Base-by-base conservation (phyloP, 1,140 invertebrate species). In the Meloidogyne hapla region DNA sequence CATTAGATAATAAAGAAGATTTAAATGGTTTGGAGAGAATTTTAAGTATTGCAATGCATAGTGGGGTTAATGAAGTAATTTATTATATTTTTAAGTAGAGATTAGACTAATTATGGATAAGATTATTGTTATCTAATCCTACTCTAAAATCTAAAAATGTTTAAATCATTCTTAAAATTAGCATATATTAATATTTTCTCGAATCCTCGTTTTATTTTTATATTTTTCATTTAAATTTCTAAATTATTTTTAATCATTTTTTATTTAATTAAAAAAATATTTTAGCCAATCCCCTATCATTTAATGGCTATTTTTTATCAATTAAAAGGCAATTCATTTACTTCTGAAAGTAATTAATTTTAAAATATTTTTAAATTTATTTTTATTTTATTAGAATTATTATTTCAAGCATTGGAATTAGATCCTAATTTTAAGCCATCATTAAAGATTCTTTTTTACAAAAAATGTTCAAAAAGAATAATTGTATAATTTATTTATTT, bases 271-370 rank as follows among this genome's bases (percentile, higher is more conserved):
- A 26, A 6, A 26, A 21, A n/a, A 15, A 28, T 71, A 26, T 28
- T 62, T 74, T 40, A 76, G 75, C 75, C 75, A 25, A 26, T 76
- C n/a, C 40, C 48, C 1, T 76, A 64, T 65, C 48, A 74, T 71
- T 42, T 76, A 40, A 67, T 76, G 33, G 75, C 48, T 26, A 28
- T 74, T 73, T 56, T 76, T 4, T 64, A 76, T 63, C 38, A 65
- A 69, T 40, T 42, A 15, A 56, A 71, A 69, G 38, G 61, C 3
- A 67, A 64, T 56, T 67, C 23, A 28, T 18, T 38, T 26, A 69
- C 45, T 61, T 38, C 75, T 65, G 69, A 76, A 42, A 61, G 70
- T 56, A 21, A 8, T 40, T n/a, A 0, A 18, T 48, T 56, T 56
- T 56, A 56, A 56, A 8, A n/a, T 18, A 2, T n/a, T 56, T 18